Base-by-base conservation (phyloP, 2,113 vertebrate species). In the Thryonomys swinderianus region DNA sequence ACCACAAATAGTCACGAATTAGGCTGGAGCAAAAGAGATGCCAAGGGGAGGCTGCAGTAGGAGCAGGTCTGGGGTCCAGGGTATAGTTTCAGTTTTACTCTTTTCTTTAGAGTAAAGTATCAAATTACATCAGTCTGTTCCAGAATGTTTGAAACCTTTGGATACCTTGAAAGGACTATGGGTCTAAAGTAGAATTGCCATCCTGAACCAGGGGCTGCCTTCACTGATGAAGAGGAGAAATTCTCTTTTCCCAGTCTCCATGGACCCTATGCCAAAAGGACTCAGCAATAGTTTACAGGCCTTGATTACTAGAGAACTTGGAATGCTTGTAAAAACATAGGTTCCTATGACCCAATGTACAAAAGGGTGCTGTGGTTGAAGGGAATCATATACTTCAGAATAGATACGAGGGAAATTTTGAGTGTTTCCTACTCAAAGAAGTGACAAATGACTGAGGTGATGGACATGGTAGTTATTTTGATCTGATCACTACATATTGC, bases 141-240 rank as follows among this genome's bases (percentile, higher is more conserved):
- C 53, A 80, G 48, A 67, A 34, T 86, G 45, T 94, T 59, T 34
- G 51, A 89, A 91, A 85, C 69, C 74, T n/a, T 69, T 83, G 88
- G 18, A 78, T 30, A 55, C 20, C 32, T 51, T 91, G 61, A 12
- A 59, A 71, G 55, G 32, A 76, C 0, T 57, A 11, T 37, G 80
- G 40, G 37, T 27, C 5, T 59, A 71, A 48, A 12, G 10, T 3
- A 18, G 37, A 95, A 76, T 18, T 34, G 14, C 32, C 1, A 13
- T 27, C 42, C 37, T 23, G 61, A 27, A 57, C 37, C 55, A 74
- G 2, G 30, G 6, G 23, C 6, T n/a, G 69, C 66, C 2, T 94
- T 42, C 69, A 57, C 0, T 23, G 57, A 74, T 13, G 10, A 57
- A 85, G 12, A 40, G 23, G 66, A 64, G 73, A 7, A 86, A 82